Evolutionary conservation across 1,140 invertebrate genomes (phyloP).

Genomic region (Drosophila grimshawi): DNA sequence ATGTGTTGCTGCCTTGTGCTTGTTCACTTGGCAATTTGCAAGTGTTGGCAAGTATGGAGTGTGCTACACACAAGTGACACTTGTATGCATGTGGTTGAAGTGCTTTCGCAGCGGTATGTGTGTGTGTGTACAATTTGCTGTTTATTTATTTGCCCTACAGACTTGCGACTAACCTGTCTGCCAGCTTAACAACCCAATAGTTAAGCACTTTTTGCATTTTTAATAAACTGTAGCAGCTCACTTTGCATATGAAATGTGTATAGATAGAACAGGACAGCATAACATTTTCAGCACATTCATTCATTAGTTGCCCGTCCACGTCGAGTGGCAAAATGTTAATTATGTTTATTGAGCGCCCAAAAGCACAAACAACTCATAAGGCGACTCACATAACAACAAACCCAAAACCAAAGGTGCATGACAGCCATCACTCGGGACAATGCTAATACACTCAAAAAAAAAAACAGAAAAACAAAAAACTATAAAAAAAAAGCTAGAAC

Average conservation of each 20-base stretch:
- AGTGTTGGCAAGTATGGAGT: slow-evolving; percentile 72
- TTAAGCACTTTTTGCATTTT: slow-evolving; percentile 79
- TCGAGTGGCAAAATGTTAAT: slow-evolving; percentile 79
- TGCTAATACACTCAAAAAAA: not conserved
- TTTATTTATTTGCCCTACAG: slow-evolving; percentile 79
- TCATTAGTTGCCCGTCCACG: slow-evolving; percentile 70
- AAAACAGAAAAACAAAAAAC: too few relatives aligned
- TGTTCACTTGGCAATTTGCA: slow-evolving; percentile 74
- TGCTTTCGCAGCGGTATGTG: slow-evolving; percentile 31
- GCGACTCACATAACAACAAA: slow-evolving; percentile 6
- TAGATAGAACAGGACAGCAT: not conserved
- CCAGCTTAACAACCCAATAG: slow-evolving; percentile 70
- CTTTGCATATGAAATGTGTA: slow-evolving; percentile 69
- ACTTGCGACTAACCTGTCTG: slow-evolving; percentile 55
- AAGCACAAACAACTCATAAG: slow-evolving; percentile 38
- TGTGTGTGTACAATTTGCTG: slow-evolving; percentile 50
- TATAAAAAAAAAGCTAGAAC: too few relatives aligned
- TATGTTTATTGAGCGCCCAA: slow-evolving; percentile 76
- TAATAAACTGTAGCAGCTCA: slow-evolving; percentile 71
- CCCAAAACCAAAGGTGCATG: slow-evolving; percentile 1
- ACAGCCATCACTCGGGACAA: not conserved
- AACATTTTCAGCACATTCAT: slow-evolving; percentile 62
- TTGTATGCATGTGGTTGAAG: slow-evolving; percentile 64
- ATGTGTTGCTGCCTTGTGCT: slow-evolving; percentile 43
- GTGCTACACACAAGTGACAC: slow-evolving; percentile 80